Evolutionary conservation across 2,113 vertebrate species (phyloP).

Genomic region (Ginglymostoma cirratum): DNA sequence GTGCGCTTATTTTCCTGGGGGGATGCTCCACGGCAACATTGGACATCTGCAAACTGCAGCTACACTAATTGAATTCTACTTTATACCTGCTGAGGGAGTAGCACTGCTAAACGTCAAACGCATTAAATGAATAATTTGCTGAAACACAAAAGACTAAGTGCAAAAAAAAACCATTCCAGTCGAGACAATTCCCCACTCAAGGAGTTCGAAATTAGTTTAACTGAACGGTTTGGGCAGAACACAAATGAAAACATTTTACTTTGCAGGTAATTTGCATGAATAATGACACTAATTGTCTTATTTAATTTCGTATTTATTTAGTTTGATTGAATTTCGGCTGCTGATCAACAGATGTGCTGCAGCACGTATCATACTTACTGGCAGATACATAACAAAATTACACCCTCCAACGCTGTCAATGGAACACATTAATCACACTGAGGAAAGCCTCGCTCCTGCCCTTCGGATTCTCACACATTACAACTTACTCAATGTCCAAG

Average conservation of each 20-base stretch:
- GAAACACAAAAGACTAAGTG: neutral
- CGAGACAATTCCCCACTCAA: neutral
- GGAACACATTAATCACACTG: neutral
- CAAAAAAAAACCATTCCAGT: neutral
- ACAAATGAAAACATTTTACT: neutral
- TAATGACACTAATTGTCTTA: constrained; percentile 18
- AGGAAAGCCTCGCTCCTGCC: neutral
- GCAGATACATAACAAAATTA: neutral
- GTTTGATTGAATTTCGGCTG: constrained; percentile 18
- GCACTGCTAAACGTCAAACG: neutral
- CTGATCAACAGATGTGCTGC: neutral
- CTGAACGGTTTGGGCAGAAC: neutral
- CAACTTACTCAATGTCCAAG: neutral
- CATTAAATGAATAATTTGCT: neutral
- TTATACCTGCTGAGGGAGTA: constrained; percentile 27
- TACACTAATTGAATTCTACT: constrained; percentile 16
- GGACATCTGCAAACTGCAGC: neutral
- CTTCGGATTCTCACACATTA: neutral
- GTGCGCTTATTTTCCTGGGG: neutral
- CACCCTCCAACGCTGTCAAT: neutral
- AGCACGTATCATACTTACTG: neutral
- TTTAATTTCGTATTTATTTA: constrained; percentile 16
- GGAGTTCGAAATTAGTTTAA: constrained; percentile 26
- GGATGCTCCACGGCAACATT: neutral
- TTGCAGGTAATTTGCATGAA: neutral